Percentiles rank a stretch among this genome's conserved stretches.
These are phyloP conservation scores for Actenoides lindsayi DNA, from an alignment of 2,113 vertebrate genomes.

Conservation along the genomic window DNA sequence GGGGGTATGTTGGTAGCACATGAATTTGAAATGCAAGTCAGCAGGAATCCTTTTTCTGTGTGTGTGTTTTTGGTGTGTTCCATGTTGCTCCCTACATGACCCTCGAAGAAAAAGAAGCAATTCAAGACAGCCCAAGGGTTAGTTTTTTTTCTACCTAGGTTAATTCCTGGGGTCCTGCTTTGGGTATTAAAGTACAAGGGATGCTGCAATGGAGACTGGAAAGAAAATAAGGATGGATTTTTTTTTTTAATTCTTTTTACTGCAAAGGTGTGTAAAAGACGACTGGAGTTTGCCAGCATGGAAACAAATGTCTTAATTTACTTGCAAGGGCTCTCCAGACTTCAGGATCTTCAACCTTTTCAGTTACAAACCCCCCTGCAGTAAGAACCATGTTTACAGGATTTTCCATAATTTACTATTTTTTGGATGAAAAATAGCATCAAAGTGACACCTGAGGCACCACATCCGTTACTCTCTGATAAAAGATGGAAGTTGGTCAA, in stretches of 20 bases:
- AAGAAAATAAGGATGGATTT: background rate
- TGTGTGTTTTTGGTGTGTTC: background rate
- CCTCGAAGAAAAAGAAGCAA: background rate
- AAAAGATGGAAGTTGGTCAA: background rate
- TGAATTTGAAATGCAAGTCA: background rate
- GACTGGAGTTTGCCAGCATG: background rate
- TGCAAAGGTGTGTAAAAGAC: background rate
- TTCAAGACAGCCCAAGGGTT: background rate
- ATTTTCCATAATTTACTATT: background rate
- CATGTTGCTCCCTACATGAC: background rate
- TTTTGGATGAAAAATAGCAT: background rate
- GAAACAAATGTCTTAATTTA: background rate
- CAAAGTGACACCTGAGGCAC: background rate
- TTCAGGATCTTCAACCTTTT: background rate
- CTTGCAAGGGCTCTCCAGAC: background rate
- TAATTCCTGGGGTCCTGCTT: background rate
- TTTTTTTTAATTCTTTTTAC: background rate
- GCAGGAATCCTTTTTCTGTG: too few relatives aligned
- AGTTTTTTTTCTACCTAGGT: background rate
- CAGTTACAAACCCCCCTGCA: background rate
- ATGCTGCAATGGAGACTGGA: background rate
- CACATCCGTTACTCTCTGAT: background rate
- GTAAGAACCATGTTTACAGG: background rate
- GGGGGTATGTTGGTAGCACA: too few relatives aligned
- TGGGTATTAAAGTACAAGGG: background rate